Evolutionary conservation across 1,140 invertebrate genomes (phyloP), one percentile per base, ranked within the genome.

Genomic region (Drosophila kepulauana): DNA sequence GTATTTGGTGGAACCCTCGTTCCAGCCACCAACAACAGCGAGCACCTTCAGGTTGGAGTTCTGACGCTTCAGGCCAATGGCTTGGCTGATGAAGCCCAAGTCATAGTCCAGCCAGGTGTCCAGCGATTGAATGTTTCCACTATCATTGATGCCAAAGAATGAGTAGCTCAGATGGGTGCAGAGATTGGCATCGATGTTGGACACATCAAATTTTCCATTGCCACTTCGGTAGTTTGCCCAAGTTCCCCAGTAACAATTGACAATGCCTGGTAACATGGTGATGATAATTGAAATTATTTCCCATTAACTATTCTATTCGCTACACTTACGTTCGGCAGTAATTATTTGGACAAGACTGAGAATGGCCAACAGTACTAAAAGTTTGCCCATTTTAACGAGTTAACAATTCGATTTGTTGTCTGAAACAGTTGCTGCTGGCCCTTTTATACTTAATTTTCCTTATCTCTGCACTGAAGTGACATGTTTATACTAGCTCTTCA

Each of bases 11-110:
- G 95, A 95, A 10, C 95, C 95, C 92, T 96, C 95, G 80, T 95
- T 95, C 96, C 96, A 97, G n/a, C 96, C 96, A 7, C 96, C 96
- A 30, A 97, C 94, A 1, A 95, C 95, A 7, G 96, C 82, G 48
- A 97, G 79, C 0, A 95, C 94, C 91, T 96, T 96, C 10, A 96
- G 81, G 15, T 94, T 92, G 0, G 94, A 92, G 90, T 96, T 96
- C 49, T 92, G 82, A 3, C 91, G 68, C 90, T 95, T 96, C 38
- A 97, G 88, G 1, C 91, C 93, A 25, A 93, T 94, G 75, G 95
- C 95, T 75, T 93, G 87, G 6, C 77, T 79, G 25, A 94, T 94
- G 70, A 93, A 94, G 35, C 87, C 84, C 46, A 79, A 48, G 16
- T 88, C 77, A 35, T 89, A 85, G 49, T 88, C 84, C 49, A 88